Conservation (phyloP, 2,113 vertebrate genomes). For the Protobothrops flavoviridis region DNA sequence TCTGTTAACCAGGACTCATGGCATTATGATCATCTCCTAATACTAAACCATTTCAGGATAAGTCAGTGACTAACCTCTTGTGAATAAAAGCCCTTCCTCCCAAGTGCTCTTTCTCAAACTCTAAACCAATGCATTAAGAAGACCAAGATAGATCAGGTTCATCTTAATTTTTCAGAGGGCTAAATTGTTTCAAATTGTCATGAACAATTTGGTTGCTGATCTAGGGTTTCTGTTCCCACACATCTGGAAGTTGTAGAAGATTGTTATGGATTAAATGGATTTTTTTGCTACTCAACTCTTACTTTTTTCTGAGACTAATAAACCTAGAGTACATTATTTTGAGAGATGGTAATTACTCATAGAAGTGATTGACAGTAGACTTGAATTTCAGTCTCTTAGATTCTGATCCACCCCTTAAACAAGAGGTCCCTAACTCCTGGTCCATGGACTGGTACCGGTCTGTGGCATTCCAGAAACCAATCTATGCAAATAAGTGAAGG, state of each 20-base stretch:
- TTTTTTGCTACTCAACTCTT: neutral
- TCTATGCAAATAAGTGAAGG: too few relatives aligned
- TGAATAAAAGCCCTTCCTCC: neutral
- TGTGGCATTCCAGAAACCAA: too few relatives aligned
- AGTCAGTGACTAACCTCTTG: neutral
- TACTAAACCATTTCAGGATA: neutral
- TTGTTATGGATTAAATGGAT: neutral
- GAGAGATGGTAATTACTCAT: neutral
- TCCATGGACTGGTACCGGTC: too few relatives aligned
- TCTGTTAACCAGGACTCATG: neutral
- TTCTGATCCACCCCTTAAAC: neutral
- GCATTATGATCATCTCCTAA: neutral
- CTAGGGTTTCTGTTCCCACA: neutral
- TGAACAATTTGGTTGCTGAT: neutral
- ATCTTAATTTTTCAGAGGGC: neutral
- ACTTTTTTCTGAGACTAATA: neutral
- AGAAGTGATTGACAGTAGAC: neutral
- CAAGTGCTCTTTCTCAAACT: neutral
- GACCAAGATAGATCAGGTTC: neutral
- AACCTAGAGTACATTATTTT: neutral
- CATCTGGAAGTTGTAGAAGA: neutral
- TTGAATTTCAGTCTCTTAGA: neutral
- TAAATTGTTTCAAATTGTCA: neutral
- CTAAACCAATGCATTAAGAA: neutral
- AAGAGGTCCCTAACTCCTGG: too few relatives aligned